Evolutionary conservation across 2,888 invertebrate species (phyloP), one percentile per base, ranked within the genome.

Genomic region (Drosophila melanosoma): DNA sequence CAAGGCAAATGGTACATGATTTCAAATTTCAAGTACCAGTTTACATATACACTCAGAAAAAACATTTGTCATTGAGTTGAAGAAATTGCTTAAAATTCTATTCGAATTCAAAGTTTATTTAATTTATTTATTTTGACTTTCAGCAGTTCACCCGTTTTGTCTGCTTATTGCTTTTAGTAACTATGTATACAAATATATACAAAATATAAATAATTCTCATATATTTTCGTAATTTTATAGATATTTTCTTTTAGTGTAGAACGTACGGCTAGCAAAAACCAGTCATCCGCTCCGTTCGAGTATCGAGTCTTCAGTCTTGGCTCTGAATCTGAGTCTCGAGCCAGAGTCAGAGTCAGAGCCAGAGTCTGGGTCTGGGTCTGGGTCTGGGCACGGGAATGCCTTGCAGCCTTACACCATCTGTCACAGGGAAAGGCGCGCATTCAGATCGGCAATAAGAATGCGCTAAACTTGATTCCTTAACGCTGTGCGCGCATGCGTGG

Each of bases 401-500:
- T 87, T 71, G 74, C 66, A 84, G 86, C 89, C 88, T 83, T 79
- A 82, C 86, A 81, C 87, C 87, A 87, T 87, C 87, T 87, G 87
- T 87, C 87, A 89, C 89, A 87, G 86, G 85, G 86, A 74, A 76
- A 70, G 75, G 81, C 77, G 75, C 76, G 76, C 82, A 81, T 76
- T 77, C 69, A 73, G 83, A 85, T 83, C 81, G 79, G 86, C 87
- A 86, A 88, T 86, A 87, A 84, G 89, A 87, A 86, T 87, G 89
- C 85, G 87, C 85, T 84, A 87, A 89, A 87, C 87, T 87, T 87
- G 85, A 86, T 86, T 86, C 89, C 87, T 87, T 81, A 78, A 81
- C 79, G 89, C 84, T 82, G 86, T 87, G 85, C 78, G 87, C 89
- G 83, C 87, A 87, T 92, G 92, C 92, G 92, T 92, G 92, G 92